These are phyloP conservation scores for Acromyrmex charruanus DNA, from an alignment of 1,140 invertebrate species.

Conservation along the genomic window DNA sequence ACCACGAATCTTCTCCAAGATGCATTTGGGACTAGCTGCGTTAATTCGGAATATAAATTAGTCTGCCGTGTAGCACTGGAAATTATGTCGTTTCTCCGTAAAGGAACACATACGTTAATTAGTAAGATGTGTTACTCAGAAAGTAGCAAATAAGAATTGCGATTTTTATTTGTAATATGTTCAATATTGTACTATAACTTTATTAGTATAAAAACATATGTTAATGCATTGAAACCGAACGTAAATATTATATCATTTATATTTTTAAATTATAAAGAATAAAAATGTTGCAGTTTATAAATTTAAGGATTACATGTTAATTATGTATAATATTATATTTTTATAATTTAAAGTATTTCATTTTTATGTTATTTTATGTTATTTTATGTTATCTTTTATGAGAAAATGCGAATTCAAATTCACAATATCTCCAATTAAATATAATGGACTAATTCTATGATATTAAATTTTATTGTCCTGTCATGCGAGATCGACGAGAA, in stretches of 20 bases:
- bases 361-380: neutral
- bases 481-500: conserved; percentile 1
- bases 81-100: conserved; percentile 40
- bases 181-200: neutral
- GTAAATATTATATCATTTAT: neutral
- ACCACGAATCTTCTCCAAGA: conserved; percentile 39
- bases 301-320: neutral
- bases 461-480: conserved; percentile 19
- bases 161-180: neutral
- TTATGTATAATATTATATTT: neutral
- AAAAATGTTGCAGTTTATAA: conserved; percentile 4
- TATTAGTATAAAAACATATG: neutral
- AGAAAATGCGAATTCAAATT: neutral
- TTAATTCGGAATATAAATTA: conserved; percentile 59
- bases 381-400: neutral
- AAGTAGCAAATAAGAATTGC: neutral
- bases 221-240: neutral
- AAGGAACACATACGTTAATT: conserved; percentile 6
- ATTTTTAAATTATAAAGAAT: neutral
- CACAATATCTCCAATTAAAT: neutral
- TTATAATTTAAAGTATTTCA: neutral
- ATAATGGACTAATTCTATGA: conserved; percentile 1
- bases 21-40: conserved; percentile 46
- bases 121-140: neutral
- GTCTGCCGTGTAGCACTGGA: conserved; percentile 27